Evolutionary conservation across 2,797 vertebrate genomes (phyloP), one percentile per base, ranked within the genome.

Genomic region (Anas flavirostris): DNA sequence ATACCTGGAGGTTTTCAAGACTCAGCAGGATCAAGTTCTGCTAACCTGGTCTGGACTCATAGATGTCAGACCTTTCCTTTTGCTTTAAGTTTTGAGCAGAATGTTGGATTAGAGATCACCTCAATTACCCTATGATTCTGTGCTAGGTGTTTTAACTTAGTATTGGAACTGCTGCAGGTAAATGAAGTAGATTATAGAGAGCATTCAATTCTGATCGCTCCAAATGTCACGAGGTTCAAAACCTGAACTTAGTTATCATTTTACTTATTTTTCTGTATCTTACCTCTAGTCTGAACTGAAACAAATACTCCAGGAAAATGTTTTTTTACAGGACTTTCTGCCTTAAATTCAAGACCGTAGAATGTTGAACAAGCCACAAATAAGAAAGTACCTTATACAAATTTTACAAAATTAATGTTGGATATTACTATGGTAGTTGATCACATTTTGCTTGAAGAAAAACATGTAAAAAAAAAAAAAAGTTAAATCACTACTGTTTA

Each of bases 181-280:
- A 75, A 81, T 81, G 19, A 83, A 31, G 50, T 26, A 46, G 63
- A 16, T 76, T 33, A 35, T 66, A 53, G 28, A 84, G 70, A 86
- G 16, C 67, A 52, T 4, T 73, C 63, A 56, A 82, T 73, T 76
- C 43, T 63, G 37, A 76, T 67, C 67, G 26, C 67, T 92, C n/a
- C 82, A 43, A 67, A 86, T 72, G 88, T 66, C 50, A 53, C 12
- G 68, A 83, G 14, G 46, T 63, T 92, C 41, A 88, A 88, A 79
- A 28, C 16, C 43, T 66, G 79, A 69, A 41, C n/a, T 80, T 95
- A 60, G 16, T 58, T 89, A 33, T 41, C 8, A 73, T 70, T 87
- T 88, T 53, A 48, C 35, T 73, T 84, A 53, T 3, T 22, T 86
- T 35, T 41, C 2, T 72, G 31, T 84, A 53, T 68, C 37, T 31